Conservation (phyloP, 2,888 invertebrate genomes). For the Polietes domitor region DNA sequence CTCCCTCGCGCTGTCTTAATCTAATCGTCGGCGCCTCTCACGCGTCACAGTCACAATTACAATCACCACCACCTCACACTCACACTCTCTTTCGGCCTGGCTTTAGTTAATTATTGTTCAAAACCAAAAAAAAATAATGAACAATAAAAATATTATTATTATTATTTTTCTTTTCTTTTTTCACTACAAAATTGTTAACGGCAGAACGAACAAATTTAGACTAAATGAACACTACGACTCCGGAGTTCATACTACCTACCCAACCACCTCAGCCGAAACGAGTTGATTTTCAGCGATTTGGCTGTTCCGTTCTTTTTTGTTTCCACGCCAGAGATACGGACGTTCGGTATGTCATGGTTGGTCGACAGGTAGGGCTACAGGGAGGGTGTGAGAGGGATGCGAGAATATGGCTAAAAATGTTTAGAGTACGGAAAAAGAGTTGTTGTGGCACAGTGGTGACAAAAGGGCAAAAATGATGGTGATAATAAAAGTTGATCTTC, state of each 20-base stretch:
- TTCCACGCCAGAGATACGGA: not conserved
- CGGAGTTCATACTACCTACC: slow-evolving; percentile 54
- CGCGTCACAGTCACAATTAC: too few species aligned
- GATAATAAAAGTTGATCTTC: too few species aligned
- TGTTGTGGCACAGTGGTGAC: not conserved
- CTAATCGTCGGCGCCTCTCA: not conserved
- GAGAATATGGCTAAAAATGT: not conserved
- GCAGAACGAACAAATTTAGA: slow-evolving; percentile 64
- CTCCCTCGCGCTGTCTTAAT: not conserved
- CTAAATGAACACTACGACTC: slow-evolving; percentile 62
- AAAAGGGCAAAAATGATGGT: too few species aligned
- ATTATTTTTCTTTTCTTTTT: too few species aligned
- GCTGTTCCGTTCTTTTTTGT: slow-evolving; percentile 8
- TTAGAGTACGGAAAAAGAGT: not conserved
- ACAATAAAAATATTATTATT: slow-evolving; percentile 21
- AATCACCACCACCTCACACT: too few species aligned
- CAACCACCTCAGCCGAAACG: slow-evolving; percentile 25
- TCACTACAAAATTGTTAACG: slow-evolving; percentile 59
- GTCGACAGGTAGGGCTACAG: not conserved
- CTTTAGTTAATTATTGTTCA: slow-evolving; percentile 3
- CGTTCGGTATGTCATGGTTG: not conserved
- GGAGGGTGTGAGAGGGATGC: not conserved
- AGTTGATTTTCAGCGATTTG: slow-evolving; percentile 17
- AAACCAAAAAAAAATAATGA: slow-evolving; percentile 5
- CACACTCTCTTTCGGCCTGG: not conserved